phyloP scores from a whole-genome alignment of 2,888 invertebrate species.

The Eulithis prunata region DNA sequence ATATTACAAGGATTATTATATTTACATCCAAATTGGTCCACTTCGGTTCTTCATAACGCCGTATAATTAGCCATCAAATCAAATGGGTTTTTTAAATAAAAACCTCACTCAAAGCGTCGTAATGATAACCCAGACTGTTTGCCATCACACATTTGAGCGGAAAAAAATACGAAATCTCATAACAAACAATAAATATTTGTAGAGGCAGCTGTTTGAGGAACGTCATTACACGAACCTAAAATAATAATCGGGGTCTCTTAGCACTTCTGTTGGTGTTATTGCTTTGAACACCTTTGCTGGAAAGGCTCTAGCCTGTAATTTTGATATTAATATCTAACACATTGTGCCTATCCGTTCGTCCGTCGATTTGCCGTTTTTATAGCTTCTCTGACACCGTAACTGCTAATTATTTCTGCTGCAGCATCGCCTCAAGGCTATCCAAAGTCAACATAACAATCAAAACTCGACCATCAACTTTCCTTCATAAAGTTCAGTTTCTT shows the following conservation, averaged over 20 bases:
- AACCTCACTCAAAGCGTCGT: slow-evolving; percentile 30
- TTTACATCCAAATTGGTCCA: neutral
- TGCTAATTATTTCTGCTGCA: slow-evolving; percentile 70
- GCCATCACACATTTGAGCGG: slow-evolving; percentile 31
- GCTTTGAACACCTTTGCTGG: slow-evolving; percentile 72
- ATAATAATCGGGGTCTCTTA: slow-evolving; percentile 78
- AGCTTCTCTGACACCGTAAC: slow-evolving; percentile 73
- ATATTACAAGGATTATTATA: too few species aligned
- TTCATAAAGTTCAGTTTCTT: slow-evolving; percentile 42
- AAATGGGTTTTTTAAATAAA: slow-evolving; percentile 29
- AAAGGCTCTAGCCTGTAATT: slow-evolving; percentile 74
- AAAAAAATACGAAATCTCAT: slow-evolving; percentile 50
- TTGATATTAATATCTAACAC: slow-evolving; percentile 83
- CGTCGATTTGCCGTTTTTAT: slow-evolving; percentile 77
- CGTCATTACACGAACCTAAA: slow-evolving; percentile 72
- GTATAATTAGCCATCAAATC: slow-evolving; percentile 23
- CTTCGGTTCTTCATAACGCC: slow-evolving; percentile 9
- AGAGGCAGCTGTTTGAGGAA: slow-evolving; percentile 77
- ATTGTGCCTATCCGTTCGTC: slow-evolving; percentile 77
- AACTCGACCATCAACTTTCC: slow-evolving; percentile 46
- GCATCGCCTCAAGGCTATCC: slow-evolving; percentile 63
- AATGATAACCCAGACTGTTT: slow-evolving; percentile 35
- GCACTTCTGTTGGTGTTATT: slow-evolving; percentile 81
- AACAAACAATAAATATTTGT: slow-evolving; percentile 80
- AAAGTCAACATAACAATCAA: slow-evolving; percentile 42